Evolutionary conservation across 2,888 invertebrate species (phyloP).

Genomic region (Arrhopalites spinosus): DNA sequence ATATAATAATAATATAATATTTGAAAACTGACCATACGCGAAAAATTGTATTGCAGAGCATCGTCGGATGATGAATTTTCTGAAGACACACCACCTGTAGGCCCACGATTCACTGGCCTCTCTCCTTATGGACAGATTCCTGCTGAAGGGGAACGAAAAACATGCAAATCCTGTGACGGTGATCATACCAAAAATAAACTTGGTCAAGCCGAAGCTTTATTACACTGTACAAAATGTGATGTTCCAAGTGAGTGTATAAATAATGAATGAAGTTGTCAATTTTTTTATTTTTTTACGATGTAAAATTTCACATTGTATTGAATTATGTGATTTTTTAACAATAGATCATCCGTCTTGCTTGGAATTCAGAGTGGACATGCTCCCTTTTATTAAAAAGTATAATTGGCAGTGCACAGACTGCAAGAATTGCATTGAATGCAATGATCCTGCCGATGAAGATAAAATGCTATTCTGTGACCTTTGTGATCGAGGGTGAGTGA

Average conservation of each 20-base stretch:
- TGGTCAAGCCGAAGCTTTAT: constrained; percentile 63
- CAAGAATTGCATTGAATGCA: constrained; percentile 85
- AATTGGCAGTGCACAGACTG: constrained; percentile 94
- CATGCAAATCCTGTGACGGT: constrained; percentile 63
- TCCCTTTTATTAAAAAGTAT: constrained; percentile 80
- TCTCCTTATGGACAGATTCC: background rate
- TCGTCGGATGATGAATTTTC: constrained; percentile 12
- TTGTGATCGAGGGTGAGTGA: constrained; percentile 79
- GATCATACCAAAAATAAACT: constrained; percentile 62
- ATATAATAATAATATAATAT: too few species aligned
- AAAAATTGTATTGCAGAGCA: background rate
- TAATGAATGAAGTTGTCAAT: background rate
- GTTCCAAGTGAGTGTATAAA: constrained; percentile 47
- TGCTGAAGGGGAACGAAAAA: constrained; percentile 47
- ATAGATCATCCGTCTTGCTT: constrained; percentile 85
- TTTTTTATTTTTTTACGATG: background rate
- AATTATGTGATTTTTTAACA: constrained; percentile 44
- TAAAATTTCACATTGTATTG: background rate
- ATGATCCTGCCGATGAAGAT: constrained; percentile 79
- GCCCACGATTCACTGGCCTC: background rate
- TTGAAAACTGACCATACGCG: too few species aligned
- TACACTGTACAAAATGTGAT: constrained; percentile 68
- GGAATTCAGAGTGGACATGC: constrained; percentile 81
- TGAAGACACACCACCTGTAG: background rate
- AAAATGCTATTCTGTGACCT: constrained; percentile 94